Percentiles rank a stretch among this genome's conserved stretches.
These are phyloP conservation scores for Steinernema scapterisci DNA, from an alignment of 2,888 invertebrate genomes.

Conservation along the genomic window DNA sequence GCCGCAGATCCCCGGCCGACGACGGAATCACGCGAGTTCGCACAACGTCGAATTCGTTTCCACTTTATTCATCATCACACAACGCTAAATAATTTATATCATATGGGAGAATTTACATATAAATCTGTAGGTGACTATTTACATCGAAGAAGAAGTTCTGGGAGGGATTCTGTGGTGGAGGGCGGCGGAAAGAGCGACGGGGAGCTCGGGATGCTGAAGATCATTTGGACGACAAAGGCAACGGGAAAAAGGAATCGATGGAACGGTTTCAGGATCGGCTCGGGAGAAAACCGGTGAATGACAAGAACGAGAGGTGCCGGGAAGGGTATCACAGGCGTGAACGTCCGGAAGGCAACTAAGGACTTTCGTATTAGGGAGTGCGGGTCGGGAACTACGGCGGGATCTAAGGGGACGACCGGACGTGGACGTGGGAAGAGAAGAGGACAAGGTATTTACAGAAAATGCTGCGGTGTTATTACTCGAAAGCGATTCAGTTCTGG, in stretches of 20 bases:
- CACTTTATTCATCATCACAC: conserved; percentile 26
- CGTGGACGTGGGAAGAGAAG: not conserved
- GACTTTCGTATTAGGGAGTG: not conserved
- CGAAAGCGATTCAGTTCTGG: conserved; percentile 14
- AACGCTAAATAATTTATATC: conserved; percentile 24
- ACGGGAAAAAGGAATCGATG: conserved; percentile 6
- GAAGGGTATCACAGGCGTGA: not conserved
- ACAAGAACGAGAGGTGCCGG: conserved; percentile 24
- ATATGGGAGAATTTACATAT: not conserved
- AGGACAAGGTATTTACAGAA: conserved; percentile 18
- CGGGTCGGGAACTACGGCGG: not conserved
- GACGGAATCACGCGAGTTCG: not conserved
- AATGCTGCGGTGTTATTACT: conserved; percentile 20
- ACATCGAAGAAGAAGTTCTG: conserved; percentile 4
- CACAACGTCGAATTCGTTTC: not conserved
- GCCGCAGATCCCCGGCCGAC: conserved; percentile 10
- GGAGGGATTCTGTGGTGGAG: conserved; percentile 12
- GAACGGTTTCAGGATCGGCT: not conserved
- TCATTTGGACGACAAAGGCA: conserved; percentile 28
- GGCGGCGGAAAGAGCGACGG: conserved; percentile 20
- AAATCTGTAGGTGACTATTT: not conserved
- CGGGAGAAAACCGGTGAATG: conserved; percentile 11
- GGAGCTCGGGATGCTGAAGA: conserved; percentile 13
- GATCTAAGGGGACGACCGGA: conserved; percentile 25
- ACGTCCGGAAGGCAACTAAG: conserved; percentile 24